Base-by-base conservation (phyloP, 2,113 vertebrate genomes). In the Tichodroma muraria region DNA sequence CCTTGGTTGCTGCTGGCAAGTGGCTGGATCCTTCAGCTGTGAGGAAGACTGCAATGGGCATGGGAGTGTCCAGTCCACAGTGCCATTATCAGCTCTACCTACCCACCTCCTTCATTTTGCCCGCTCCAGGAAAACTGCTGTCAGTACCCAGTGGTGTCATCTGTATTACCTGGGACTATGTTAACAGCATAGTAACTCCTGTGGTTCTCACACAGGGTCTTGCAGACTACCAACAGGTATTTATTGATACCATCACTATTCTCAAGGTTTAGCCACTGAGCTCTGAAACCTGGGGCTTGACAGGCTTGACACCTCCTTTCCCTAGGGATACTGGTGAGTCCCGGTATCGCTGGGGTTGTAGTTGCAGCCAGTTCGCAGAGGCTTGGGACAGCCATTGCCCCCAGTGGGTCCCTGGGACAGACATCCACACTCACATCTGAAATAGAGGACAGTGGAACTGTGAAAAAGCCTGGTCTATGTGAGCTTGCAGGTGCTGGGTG, bases 381-480 rank as follows among this genome's bases (percentile, higher is more conserved):
- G 56, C 18, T 28, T 90, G 52, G 52, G 25, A 25, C 53, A 80
- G 49, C 10, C 6, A 0, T 8, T 72, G 35, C 13, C 21, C 47
- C 31, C 57, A 66, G 35, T 7, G 28, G 13, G 19, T 47, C 28
- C 28, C 14, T 6, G 8, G 21, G n/a, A 47, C 52, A 71, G 65
- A 45, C 15, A 68, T 8, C 49, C 35, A 47, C 3, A 3, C 6
- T 42, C 2, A 0, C 4, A 4, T 21, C 35, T 57, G 38, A 76
- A 71, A 52, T 2, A 60, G 1, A 68, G 53, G 37, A 45, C 2
- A 63, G 27, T 8, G 35, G 35, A 91, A 71, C 53, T 23, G 24
- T 42, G 56, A 21, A 50, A 76, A 57, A 2, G 3, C 44, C 37
- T 33, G 42, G 27, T 59, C 23, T 21, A 59, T 33, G 25, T 23